Evolutionary conservation across 2,888 invertebrate genomes (phyloP).

Genomic region (Nasonia oneida): DNA sequence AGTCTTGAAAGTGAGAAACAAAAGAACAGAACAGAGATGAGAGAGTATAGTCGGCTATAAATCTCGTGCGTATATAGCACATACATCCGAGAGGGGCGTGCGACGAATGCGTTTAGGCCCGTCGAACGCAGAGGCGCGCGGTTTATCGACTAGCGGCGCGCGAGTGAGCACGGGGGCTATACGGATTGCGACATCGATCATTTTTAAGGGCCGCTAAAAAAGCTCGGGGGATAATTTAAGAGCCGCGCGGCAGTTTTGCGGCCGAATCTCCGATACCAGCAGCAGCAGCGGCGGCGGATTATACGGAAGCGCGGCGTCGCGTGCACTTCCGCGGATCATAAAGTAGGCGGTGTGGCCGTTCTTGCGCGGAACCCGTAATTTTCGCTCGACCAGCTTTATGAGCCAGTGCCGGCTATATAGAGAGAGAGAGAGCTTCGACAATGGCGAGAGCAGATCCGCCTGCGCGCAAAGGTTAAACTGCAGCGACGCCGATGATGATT

Average conservation of each 20-base stretch:
- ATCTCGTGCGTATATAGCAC: too few species aligned
- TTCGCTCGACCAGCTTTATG: slow-evolving; percentile 73
- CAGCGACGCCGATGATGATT: neutral
- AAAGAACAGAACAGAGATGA: too few species aligned
- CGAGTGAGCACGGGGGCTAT: neutral
- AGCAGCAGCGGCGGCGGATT: slow-evolving; percentile 15
- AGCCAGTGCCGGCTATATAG: slow-evolving; percentile 64
- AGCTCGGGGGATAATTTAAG: slow-evolving; percentile 14
- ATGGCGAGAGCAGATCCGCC: slow-evolving; percentile 9
- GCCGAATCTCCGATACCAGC: slow-evolving; percentile 37
- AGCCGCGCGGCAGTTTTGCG: neutral
- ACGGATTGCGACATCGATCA: slow-evolving; percentile 26
- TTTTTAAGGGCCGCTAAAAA: slow-evolving; percentile 17
- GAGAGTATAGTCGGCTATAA: too few species aligned
- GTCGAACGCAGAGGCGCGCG: slow-evolving; percentile 3
- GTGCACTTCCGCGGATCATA: slow-evolving; percentile 64
- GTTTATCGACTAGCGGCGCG: slow-evolving; percentile 6
- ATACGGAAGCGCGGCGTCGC: slow-evolving; percentile 42
- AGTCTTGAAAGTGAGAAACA: neutral
- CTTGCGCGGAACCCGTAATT: slow-evolving; percentile 70
- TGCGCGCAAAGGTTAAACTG: neutral
- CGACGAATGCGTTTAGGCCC: slow-evolving; percentile 9
- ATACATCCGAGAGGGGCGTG: neutral
- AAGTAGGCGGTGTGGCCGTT: slow-evolving; percentile 64
- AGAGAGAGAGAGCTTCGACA: neutral